Evolutionary conservation across 2,797 vertebrate species (phyloP).

Genomic region (Nyctibius grandis): DNA sequence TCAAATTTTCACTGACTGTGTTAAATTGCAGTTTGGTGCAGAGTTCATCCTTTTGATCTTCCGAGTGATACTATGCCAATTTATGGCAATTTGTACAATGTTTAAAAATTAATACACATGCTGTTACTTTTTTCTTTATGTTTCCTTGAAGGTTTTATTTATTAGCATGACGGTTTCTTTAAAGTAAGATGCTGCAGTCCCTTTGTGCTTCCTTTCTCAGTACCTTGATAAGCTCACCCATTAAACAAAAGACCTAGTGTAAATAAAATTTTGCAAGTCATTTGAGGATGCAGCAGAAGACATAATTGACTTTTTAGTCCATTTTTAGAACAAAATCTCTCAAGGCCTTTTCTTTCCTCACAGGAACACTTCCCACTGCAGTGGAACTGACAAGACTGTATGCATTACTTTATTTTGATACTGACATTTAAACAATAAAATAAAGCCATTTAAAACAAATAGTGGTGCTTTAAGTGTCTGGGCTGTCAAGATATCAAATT

Average conservation of each 20-base stretch:
- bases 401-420: constrained; percentile 79
- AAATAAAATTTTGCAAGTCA: constrained; percentile 74
- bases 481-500: constrained; percentile 80
- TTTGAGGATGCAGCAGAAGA: constrained; percentile 66
- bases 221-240: constrained; percentile 49
- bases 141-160: neutral
- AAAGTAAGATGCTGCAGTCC: constrained; percentile 3
- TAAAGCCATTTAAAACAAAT: constrained; percentile 81
- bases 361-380: constrained; percentile 39
- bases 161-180: constrained; percentile 21
- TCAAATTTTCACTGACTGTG: neutral
- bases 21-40: neutral
- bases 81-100: neutral
- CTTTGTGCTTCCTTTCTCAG: constrained; percentile 39
- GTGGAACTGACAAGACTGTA: constrained; percentile 66
- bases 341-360: constrained; percentile 48
- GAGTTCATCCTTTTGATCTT: neutral
- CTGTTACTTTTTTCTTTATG: neutral
- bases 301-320: constrained; percentile 70
- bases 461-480: constrained; percentile 78
- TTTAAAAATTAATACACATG: neutral
- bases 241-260: constrained; percentile 63
- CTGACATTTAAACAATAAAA: constrained; percentile 83
- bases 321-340: constrained; percentile 75
- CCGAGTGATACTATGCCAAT: neutral